Evolutionary conservation across 2,888 invertebrate species (phyloP), one percentile per base, ranked within the genome.

Genomic region (Agrochola lota): DNA sequence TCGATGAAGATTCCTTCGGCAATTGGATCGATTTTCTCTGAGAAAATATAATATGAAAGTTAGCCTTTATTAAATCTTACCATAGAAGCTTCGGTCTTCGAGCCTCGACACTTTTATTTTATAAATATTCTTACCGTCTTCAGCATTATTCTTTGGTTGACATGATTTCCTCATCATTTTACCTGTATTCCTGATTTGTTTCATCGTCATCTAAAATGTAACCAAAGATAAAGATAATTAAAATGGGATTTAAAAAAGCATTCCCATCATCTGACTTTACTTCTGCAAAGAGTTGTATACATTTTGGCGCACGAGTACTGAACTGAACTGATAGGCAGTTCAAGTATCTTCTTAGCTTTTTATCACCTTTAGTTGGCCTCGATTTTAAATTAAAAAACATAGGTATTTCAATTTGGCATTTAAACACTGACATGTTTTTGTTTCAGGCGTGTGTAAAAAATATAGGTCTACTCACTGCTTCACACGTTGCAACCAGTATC

Each of bases 151-250:
- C 94, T 98, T 98, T 3, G 97, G 97, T 79, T 97, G 95, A 86
- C 98, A 98, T 0, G 97, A 94, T 89, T 97, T 98, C 69, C 98
- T 94, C 93, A 98, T 97, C 89, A 97, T 94, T 91, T 97, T 97
- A 1, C 97, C 97, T 0, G 98, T 97, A 30, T 97, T 96, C 88
- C 92, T 97, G 90, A 98, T 95, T 93, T 98, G 98, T 77, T 97
- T 97, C 93, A 96, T 95, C 12, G 97, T 96, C 97, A 97, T 96
- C 97, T 97, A 92, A 77, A 93, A 93, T 49, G 1, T 59, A 64
- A 15, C 1, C 30, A 69, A 63, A 64, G 4, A 23, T 15, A 17
- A 17, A 64, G 4, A 23, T 15, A 12, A 17, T 30, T 17, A 15
- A 26, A 59, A 59, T 26, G 15, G 26, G 59, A 59, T 59, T 59